A percentile compares a stretch with the other conserved stretches of the same genome.
Evolutionary conservation across 2,113 vertebrate genomes (phyloP).

Genomic region (Emydura subglobosa): DNA sequence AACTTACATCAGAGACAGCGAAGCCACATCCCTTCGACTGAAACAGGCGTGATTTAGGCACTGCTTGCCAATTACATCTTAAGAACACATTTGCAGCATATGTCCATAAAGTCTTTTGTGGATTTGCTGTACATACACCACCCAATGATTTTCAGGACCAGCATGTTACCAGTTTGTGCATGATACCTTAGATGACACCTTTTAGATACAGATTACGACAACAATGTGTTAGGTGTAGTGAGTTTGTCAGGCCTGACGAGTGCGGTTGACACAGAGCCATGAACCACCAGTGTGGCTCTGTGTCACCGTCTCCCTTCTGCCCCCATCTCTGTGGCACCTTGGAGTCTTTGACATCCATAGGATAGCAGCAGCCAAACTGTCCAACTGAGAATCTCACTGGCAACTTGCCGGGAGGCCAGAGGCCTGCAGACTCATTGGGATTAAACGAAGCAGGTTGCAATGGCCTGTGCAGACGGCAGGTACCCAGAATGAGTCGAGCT

Average conservation of each 20-base stretch:
- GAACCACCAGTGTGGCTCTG: background rate
- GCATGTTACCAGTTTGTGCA: too few species aligned
- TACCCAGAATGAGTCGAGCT: rapidly evolving
- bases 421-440: background rate
- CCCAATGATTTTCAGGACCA: too few species aligned
- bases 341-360: background rate
- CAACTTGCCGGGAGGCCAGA: background rate
- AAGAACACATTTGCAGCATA: background rate
- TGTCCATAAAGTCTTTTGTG: background rate
- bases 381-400: background rate
- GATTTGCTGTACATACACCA: background rate
- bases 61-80: background rate
- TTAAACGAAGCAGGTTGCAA: rapidly evolving
- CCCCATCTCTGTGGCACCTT: background rate
- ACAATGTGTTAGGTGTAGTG: too few species aligned
- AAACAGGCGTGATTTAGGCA: background rate
- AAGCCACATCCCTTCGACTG: background rate
- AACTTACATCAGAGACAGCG: background rate
- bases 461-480: rapidly evolving
- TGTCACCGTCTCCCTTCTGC: background rate
- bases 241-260: too few species aligned
- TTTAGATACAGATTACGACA: too few species aligned
- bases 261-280: too few species aligned
- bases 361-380: background rate
- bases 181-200: too few species aligned